Base-by-base conservation (phyloP, 1,140 invertebrate species). In the Ceratosolen fusciceps region DNA sequence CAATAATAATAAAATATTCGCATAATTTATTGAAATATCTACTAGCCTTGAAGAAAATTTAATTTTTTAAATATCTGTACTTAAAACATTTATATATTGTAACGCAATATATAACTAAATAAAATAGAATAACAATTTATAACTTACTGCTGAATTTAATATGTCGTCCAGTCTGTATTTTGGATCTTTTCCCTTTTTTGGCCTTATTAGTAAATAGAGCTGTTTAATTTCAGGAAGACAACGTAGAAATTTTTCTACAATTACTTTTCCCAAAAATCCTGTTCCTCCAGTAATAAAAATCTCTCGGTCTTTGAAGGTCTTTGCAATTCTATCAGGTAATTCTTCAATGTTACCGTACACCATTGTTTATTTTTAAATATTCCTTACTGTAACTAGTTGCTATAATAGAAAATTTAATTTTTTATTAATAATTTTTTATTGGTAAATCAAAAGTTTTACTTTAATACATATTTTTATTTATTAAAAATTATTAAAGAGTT, bases 101-200 rank as follows among this genome's bases (percentile, higher is more conserved):
- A n/a, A n/a, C n/a, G n/a, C n/a, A n/a, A n/a, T n/a, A n/a, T n/a
- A n/a, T n/a, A n/a, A n/a, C n/a, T n/a, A n/a, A n/a, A n/a, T n/a
- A n/a, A n/a, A n/a, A n/a, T n/a, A n/a, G n/a, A n/a, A 47, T 47
- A 47, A 47, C 16, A 47, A 47, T 47, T 47, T 3, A 52, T 52
- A 19, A 52, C 68, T 85, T 91, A 95, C 94, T 85, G 92, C 88
- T 77, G 93, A 93, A 83, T 92, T 92, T 60, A 95, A 92, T 56
- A 95, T 92, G 74, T 95, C 94, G 39, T 94, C 92, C 16, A 95
- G 84, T 72, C 95, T 91, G 75, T 93, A 91, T 82, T 92, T 92
- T 0, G 95, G 93, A 73, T 93, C 92, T 85, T 95, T 94, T 9
- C 94, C 95, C 85, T 95, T 95, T 89, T 97, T 97, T 1, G 93